Conservation (phyloP, 23 tunicate genomes). For the Botrylloides violaceus region DNA sequence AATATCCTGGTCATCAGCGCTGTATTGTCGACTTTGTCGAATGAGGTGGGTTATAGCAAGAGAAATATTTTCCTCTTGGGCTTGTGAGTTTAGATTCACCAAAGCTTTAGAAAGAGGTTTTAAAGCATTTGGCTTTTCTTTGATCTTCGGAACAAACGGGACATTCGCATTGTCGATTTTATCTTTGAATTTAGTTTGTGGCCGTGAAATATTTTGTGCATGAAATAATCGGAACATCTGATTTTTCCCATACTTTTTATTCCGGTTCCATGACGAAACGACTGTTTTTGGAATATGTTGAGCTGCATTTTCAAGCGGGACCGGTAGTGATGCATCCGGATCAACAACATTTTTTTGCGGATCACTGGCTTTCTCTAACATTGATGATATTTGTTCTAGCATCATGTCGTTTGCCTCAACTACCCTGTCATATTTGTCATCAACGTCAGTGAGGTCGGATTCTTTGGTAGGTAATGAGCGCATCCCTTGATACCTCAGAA, state of each 20-base stretch:
- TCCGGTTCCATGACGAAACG: conserved; percentile 79
- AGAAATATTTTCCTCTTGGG: conserved; percentile 14
- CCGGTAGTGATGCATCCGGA: neutral
- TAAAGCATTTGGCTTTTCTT: conserved; percentile 59
- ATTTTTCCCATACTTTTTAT: conserved; percentile 30
- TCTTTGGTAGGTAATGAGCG: conserved; percentile 13
- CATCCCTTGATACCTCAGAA: conserved; percentile 62
- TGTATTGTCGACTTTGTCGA: conserved; percentile 29
- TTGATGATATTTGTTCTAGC: conserved; percentile 49
- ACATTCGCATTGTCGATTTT: conserved; percentile 68
- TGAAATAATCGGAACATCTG: conserved; percentile 65
- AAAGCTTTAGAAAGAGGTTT: conserved; percentile 49
- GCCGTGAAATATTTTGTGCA: conserved; percentile 67
- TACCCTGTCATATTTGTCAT: conserved; percentile 63
- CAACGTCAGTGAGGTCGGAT: conserved; percentile 29
- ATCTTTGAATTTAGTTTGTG: conserved; percentile 75
- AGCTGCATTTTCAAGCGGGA: neutral
- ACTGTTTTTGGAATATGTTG: conserved; percentile 12
- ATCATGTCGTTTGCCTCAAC: conserved; percentile 84
- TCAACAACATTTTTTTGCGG: neutral
- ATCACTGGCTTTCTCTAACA: conserved; percentile 46
- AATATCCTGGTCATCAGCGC: conserved; percentile 40
- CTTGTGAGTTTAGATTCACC: conserved; percentile 31
- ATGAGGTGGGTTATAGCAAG: conserved; percentile 52
- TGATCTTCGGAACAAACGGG: conserved; percentile 82